Percentiles rank a stretch among this genome's conserved stretches.
phyloP scores from a whole-genome alignment of 2,888 invertebrate genomes.

The Rhaphigaster nebulosa region DNA sequence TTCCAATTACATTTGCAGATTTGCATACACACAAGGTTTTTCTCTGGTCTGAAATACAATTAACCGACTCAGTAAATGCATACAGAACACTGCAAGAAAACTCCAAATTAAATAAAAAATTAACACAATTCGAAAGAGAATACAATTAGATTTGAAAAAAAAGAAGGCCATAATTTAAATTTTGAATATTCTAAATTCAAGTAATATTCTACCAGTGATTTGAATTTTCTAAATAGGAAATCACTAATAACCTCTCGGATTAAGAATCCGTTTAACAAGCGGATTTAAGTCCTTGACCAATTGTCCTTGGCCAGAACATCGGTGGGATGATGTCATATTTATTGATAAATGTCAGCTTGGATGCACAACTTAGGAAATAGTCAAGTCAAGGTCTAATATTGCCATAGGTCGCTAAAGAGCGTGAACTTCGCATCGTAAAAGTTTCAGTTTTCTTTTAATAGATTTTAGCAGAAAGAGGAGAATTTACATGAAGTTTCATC shows the following conservation, averaged over 20 bases:
- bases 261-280: not conserved
- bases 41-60: not conserved
- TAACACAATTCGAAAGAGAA: no score
- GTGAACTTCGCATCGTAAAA: not conserved
- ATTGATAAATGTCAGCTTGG: not conserved
- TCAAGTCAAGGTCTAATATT: not conserved
- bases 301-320: not conserved
- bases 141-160: no score
- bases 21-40: not conserved
- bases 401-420: not conserved
- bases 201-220: not conserved
- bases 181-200: not conserved
- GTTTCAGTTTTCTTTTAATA: not conserved
- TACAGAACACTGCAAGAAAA: no score
- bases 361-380: constrained; percentile 9
- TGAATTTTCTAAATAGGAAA: not conserved
- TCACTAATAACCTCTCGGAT: not conserved
- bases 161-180: no score
- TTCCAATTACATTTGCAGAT: not conserved
- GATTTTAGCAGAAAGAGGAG: not conserved
- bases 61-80: not conserved
- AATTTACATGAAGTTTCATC: not conserved
- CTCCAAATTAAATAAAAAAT: no score
- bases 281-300: not conserved
- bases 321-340: constrained; percentile 1